Evolutionary conservation across 1,140 invertebrate species (phyloP), one percentile per base, ranked within the genome.

Genomic region (Pseudomyrmex pallidus): DNA sequence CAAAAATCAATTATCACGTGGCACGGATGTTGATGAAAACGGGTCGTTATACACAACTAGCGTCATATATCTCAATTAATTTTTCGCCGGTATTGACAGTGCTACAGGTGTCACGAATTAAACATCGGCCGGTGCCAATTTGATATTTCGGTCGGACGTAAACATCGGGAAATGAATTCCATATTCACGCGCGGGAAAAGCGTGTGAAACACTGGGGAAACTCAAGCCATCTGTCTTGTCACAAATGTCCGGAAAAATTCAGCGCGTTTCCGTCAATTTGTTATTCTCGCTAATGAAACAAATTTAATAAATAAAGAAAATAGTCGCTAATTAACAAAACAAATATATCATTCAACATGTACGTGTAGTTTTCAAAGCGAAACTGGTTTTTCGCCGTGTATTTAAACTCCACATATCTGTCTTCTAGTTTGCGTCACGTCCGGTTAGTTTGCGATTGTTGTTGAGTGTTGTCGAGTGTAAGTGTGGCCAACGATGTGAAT

Each of bases 1-100:
- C 20, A 80, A 66, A n/a, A 56, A 78, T 78, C 74, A 84, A 84
- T 70, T 80, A 80, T 64, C 57, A 64, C 12, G 50, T 68, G 56
- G 25, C 48, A 68, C 25, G 20, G 15, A 57, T 48, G 57, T 20
- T 56, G 74, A 63, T 70, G 52, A 68, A 83, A 80, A 20, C 50
- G 17, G 17, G 17, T 54, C 74, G 59, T 84, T 84, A 70, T 70
- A 0, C 35, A 78, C 35, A 78, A 84, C 82, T 48, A 54, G 63
- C 35, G 35, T n/a, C 35, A 52, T 61, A 52, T 48, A 62, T 84
- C n/a, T 62, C 76, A 52, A 68, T 78, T 70, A 77, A 63, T 78
- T 59, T 84, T 84, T 35, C 63, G 20, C 15, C 52, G n/a, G n/a
- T 54, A 64, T 68, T 62, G 64, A 54, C 52, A 52, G 17, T 70